Percentiles rank a stretch among this genome's conserved stretches.
Conservation (phyloP, 2,888 invertebrate genomes). For the Noctua pronuba region DNA sequence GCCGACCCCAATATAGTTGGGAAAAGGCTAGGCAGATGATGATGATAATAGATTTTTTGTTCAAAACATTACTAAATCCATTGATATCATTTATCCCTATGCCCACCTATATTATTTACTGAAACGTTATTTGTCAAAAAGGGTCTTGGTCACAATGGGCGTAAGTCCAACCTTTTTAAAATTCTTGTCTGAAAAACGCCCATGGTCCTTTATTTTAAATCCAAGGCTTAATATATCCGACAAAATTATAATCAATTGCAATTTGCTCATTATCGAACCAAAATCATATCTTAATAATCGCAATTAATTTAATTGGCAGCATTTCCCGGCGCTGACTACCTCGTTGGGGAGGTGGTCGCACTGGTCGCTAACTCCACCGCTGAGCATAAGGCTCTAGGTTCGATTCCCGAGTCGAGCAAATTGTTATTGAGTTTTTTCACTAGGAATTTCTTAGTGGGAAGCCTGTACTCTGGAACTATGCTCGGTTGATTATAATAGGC, state of each 20-base stretch:
- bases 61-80: neutral
- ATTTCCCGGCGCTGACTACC: neutral
- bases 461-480: neutral
- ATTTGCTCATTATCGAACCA: conserved; percentile 2
- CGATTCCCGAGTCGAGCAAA: neutral
- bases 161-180: no score
- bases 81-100: neutral
- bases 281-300: neutral
- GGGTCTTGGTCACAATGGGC: neutral
- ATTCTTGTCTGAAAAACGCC: neutral
- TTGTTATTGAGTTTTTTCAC: neutral
- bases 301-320: conserved; percentile 8
- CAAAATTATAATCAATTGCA: neutral
- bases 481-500: neutral
- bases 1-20: no score
- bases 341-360: neutral
- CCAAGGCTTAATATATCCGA: neutral
- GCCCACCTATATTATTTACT: neutral
- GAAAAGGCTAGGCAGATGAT: no score
- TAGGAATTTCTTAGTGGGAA: neutral
- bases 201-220: neutral
- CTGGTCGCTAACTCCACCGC: neutral
- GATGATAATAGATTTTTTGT: no score
- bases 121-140: neutral
- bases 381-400: neutral